These are phyloP conservation scores for Onychomys leucogaster DNA, from an alignment of 2,797 vertebrate genomes.

Conservation along the genomic window DNA sequence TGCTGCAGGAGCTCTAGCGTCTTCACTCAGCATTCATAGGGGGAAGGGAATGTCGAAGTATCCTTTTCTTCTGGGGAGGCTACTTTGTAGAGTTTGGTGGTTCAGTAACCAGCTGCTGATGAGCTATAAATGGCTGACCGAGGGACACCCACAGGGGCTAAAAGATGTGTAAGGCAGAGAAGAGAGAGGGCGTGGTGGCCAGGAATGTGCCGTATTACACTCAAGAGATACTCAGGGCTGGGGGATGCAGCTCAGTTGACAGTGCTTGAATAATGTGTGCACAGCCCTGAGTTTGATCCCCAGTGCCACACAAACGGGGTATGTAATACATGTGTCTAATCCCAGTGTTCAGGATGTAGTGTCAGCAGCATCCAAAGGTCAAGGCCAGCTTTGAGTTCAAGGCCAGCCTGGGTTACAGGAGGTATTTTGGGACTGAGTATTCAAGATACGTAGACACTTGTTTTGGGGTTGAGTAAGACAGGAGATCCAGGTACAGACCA, in stretches of 20 bases:
- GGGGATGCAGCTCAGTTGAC: too few species aligned
- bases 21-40: neutral
- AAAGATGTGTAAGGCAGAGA: neutral
- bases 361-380: neutral
- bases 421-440: neutral
- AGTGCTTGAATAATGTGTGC: neutral
- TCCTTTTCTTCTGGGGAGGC: conserved; percentile 1
- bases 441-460: neutral
- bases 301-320: neutral
- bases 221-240: neutral
- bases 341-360: neutral
- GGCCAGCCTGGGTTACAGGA: neutral
- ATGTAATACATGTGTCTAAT: neutral
- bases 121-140: neutral
- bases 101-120: neutral
- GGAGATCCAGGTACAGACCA: neutral
- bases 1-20: neutral
- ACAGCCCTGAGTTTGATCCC: neutral
- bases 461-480: neutral
- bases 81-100: neutral
- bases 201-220: neutral
- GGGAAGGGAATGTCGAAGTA: neutral
- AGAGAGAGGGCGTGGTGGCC: neutral
- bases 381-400: neutral
- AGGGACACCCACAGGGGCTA: neutral